Base-by-base conservation (phyloP, 2,797 vertebrate genomes). In the Rhinoraja longicauda region DNA sequence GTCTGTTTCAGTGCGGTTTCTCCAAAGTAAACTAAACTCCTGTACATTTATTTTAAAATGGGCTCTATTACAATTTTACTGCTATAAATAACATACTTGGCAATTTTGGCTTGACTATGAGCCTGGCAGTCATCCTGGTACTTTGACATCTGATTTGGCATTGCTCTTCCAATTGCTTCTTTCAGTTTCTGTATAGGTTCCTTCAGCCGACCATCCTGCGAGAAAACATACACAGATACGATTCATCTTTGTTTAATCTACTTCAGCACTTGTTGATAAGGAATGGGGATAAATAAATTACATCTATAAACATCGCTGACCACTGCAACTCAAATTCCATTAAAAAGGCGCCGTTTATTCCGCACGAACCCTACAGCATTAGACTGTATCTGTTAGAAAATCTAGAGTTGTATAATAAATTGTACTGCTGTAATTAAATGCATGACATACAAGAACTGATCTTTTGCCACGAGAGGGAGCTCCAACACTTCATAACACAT, bases 71-170 rank as follows among this genome's bases (percentile, higher is more conserved):
- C 12, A 62, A 88, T 19, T 62, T n/a, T 88, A 36, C 32, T 67
- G 59, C 53, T 53, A 32, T 29, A 6, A 76, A 15, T 6, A 64
- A 94, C 97, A 95, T 96, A 99, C 98, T 97, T 98, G 92, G 97
- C 96, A 84, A 96, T 96, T 94, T 96, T 98, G 93, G 97, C 96
- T 94, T 98, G 97, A 4, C 97, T 97, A 36, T 98, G 96, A 1
- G 96, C 96, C 94, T 97, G 97, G 95, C 97, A 98, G 82, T 96
- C 97, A 70, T 97, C 96, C 91, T 97, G 97, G 95, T 98, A 99
- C 94, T 96, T 96, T 53, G 96, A 95, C 92, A 98, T 96, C 96
- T 99, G 99, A 93, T 98, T 97, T 0, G 98, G 97, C 98, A 99
- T 99, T 1, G 96, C 97, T 94, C 95, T 96, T 93, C 95, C 95